Base-by-base conservation (phyloP, 2,113 vertebrate species). In the Chlamydotis undulata region DNA sequence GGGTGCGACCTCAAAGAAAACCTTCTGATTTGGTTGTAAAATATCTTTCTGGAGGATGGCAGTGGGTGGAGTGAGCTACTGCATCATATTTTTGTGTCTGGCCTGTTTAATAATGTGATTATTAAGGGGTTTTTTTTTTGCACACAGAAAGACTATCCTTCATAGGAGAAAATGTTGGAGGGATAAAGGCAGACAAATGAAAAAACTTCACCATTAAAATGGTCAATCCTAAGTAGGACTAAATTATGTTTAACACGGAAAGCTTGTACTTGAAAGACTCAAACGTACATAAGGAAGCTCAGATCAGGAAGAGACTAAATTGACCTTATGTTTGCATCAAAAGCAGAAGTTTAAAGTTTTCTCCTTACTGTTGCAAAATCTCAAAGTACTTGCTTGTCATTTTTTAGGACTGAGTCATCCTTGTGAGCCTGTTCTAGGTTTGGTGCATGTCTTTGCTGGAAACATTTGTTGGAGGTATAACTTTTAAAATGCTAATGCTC, bases 1-100 rank as follows among this genome's bases (percentile, higher is more conserved):
- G 97, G 97, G 98, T 97, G 98, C 95, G 89, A 97, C 97, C 95
- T 97, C 97, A 97, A 96, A 93, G 67, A 83, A 95, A 85, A 85
- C 83, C 63, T 93, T 83, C 95, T 97, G 97, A 94, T 97, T 97
- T 98, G 97, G 97, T 93, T 96, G 93, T 86, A 94, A 97, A 97
- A 96, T 95, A 89, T 68, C 92, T 79, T 96, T 97, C 86, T 65
- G 70, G 79, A 93, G 82, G 81, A 74, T 68, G 75, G 65, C 39
- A 5, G 63, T 83, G 94, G 97, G 97, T 89, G 85, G 93, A 76
- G 94, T 71, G 93, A 97, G 97, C 68, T 97, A 97, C 97, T 96
- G 94, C 83, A 68, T 97, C 97, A 96, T 90, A 85, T 39, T 93
- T 96, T 94, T 93, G 57, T 89, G 80, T 91, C 77, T 95, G 93